Evolutionary conservation across 2,888 invertebrate species (phyloP).

Genomic region (Drosophila rubida): DNA sequence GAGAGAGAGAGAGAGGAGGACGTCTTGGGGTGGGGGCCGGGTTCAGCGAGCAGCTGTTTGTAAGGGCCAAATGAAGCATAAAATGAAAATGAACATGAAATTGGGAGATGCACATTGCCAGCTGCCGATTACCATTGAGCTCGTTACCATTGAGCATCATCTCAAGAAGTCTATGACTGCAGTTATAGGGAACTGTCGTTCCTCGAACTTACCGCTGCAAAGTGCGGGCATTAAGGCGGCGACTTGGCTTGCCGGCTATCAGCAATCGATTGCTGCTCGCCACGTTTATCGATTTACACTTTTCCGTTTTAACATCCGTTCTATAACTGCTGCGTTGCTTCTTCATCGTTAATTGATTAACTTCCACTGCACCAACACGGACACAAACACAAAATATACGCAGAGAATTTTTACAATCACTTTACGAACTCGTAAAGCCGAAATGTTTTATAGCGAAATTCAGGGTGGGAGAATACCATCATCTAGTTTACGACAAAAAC

Average conservation of each 20-base stretch:
- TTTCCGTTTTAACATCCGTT: constrained; percentile 36
- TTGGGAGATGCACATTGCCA: constrained; percentile 15
- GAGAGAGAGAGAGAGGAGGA: background rate
- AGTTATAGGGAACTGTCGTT: constrained; percentile 1
- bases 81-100: constrained; percentile 18
- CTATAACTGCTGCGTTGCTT: constrained; percentile 20
- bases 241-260: constrained; percentile 24
- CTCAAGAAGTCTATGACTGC: constrained; percentile 3
- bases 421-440: constrained; percentile 12
- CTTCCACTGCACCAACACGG: constrained; percentile 1
- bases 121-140: constrained; percentile 24
- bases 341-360: constrained; percentile 39
- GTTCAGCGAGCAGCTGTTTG: constrained; percentile 16
- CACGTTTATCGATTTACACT: constrained; percentile 24
- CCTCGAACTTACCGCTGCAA: constrained; percentile 37
- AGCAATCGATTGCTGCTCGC: constrained; percentile 18
- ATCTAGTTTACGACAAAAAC: constrained; percentile 13
- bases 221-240: constrained; percentile 22
- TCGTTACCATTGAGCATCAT: constrained; percentile 5
- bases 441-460: constrained; percentile 7
- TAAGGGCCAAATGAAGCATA: constrained; percentile 35
- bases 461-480: constrained; percentile 6
- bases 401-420: constrained; percentile 19
- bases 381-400: background rate
- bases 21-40: background rate